Evolutionary conservation across 2,888 invertebrate genomes (phyloP).

Genomic region (Labia minor): DNA sequence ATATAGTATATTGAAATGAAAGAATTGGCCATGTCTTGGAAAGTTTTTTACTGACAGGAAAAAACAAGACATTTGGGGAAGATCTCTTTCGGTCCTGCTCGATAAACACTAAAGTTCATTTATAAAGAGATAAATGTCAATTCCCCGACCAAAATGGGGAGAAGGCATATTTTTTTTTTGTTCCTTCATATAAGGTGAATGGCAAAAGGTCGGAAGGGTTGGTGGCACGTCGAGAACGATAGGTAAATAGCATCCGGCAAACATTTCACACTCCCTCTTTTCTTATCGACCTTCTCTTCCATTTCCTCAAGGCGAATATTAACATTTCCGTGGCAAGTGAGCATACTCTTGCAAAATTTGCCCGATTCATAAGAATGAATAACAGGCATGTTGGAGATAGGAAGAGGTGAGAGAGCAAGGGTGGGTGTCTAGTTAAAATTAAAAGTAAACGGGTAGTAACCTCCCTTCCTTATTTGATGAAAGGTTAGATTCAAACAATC

Average conservation of each 20-base stretch:
- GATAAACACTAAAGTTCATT: not conserved
- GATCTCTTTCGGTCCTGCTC: not conserved
- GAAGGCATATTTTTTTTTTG: not conserved
- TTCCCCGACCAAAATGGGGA: not conserved
- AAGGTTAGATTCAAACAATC: too few relatives aligned
- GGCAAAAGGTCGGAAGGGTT: conserved; percentile 13
- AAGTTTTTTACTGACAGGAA: not conserved
- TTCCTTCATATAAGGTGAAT: conserved; percentile 2
- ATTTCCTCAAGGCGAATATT: conserved; percentile 13
- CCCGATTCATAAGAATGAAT: not conserved
- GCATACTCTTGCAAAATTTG: not conserved
- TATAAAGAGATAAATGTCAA: conserved; percentile 13
- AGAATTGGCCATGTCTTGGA: not conserved
- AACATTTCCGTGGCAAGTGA: conserved; percentile 13
- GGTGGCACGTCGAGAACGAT: conserved; percentile 9
- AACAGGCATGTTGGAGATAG: not conserved
- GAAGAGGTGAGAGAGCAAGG: not conserved
- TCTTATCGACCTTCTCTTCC: conserved; percentile 13
- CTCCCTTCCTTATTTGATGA: too few relatives aligned
- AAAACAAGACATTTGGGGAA: not conserved
- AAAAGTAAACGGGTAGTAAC: not conserved
- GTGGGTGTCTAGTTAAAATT: not conserved
- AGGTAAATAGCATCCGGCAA: conserved; percentile 13
- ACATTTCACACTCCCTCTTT: conserved; percentile 2
- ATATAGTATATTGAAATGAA: too few relatives aligned